Evolutionary conservation across 2,888 invertebrate genomes (phyloP).

Genomic region (Pammene aurita): DNA sequence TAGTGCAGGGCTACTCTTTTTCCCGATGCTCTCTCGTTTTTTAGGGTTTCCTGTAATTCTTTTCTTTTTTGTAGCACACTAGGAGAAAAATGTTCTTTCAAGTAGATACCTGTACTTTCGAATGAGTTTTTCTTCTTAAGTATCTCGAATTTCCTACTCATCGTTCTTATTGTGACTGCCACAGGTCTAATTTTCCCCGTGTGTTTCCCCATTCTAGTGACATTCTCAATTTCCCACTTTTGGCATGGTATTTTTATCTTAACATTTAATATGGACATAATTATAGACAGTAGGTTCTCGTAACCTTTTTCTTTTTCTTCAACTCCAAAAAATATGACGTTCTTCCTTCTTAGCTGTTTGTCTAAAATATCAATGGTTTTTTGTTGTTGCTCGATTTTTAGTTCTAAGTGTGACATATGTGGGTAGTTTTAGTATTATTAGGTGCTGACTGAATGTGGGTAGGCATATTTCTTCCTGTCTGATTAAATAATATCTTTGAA

Average conservation of each 20-base stretch:
- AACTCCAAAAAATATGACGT: constrained; percentile 47
- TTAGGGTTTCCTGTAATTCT: constrained; percentile 44
- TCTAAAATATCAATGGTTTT: constrained; percentile 46
- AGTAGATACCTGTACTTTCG: constrained; percentile 39
- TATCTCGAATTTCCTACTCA: constrained; percentile 44
- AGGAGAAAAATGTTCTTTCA: constrained; percentile 47
- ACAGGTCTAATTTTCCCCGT: constrained; percentile 10
- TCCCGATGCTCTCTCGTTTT: constrained; percentile 42
- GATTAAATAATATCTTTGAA: too few species aligned
- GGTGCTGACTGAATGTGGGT: too few species aligned
- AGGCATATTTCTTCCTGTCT: too few species aligned
- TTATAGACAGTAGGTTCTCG: constrained; percentile 25
- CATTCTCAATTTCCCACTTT: neutral
- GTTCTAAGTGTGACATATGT: too few species aligned
- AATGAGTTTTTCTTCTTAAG: too few species aligned
- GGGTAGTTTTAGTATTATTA: too few species aligned
- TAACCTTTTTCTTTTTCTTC: constrained; percentile 16
- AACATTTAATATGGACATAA: neutral
- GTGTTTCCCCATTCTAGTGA: neutral
- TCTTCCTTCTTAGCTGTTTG: constrained; percentile 45
- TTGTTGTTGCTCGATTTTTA: constrained; percentile 48
- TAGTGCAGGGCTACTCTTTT: constrained; percentile 43
- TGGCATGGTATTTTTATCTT: neutral
- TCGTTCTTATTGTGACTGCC: constrained; percentile 41
- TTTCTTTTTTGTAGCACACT: constrained; percentile 46